Base-by-base conservation (phyloP, 2,113 vertebrate species). In the Struthidea cinerea region DNA sequence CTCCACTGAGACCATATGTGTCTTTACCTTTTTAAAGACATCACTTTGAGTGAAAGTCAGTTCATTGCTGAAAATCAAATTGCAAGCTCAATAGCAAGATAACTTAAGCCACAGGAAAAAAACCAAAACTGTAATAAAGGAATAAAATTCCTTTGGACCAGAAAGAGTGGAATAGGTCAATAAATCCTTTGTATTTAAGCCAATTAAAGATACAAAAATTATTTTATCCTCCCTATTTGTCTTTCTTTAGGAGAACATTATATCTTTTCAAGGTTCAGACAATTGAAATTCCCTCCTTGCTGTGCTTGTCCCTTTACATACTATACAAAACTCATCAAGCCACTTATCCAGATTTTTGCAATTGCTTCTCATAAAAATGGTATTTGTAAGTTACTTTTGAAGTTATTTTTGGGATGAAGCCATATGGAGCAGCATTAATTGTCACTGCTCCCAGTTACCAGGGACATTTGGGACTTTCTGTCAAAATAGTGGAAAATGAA, bases 401-500 rank as follows among this genome's bases (percentile, higher is more conserved):
- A 92, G 63, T 82, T 91, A 75, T 95, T 96, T 96, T 93, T 68
- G 85, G 49, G 19, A 64, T 7, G 6, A 93, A 77, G 35, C 32
- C 46, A 84, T 47, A 80, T 33, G 61, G 33, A 90, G 17, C 39
- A 87, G 16, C 28, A 90, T 69, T 79, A 92, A 42, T 71, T 94
- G 61, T 87, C 59, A 86, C 44, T 13, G 89, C 65, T 97, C 86
- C 78, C 97, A 97, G 96, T 86, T 92, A 90, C 63, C 39, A 75
- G 26, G 53, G 63, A 77, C n/a, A 78, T 47, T 59, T 94, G 75
- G 24, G 78, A 57, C 23, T 89, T 93, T 68, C 61, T 81, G 35
- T 50, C 84, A 80, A 92, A 96, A 90, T 53, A 68, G 30, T 76
- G 80, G 35, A 81, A 91, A 82, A 42, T 22, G 3, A 81, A 67